Evolutionary conservation across 2,113 vertebrate species (phyloP).

Genomic region (Crotalus viridis): DNA sequence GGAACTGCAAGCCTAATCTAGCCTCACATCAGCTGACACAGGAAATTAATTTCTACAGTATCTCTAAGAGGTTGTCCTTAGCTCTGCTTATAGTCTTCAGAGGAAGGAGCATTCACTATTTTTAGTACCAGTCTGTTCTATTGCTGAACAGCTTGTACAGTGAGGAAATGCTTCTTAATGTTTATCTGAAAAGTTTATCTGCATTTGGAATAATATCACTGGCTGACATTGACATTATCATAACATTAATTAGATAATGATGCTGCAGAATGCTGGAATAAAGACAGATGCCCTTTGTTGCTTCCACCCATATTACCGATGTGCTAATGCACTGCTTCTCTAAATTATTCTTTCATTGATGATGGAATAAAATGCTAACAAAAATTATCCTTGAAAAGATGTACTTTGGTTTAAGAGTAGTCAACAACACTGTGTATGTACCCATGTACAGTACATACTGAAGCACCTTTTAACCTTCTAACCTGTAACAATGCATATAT

Average conservation of each 20-base stretch:
- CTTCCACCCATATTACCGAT: neutral
- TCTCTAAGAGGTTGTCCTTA: neutral
- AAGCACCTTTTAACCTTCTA: neutral
- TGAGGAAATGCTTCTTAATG: neutral
- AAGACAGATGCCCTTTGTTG: neutral
- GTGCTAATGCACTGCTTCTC: neutral
- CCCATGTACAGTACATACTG: neutral
- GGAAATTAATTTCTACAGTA: neutral
- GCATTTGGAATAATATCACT: neutral
- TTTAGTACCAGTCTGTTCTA: neutral
- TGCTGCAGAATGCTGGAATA: neutral
- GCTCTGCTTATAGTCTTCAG: neutral
- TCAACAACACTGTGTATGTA: neutral
- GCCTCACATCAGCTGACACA: neutral
- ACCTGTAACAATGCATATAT: neutral
- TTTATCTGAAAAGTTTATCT: neutral
- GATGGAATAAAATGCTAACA: neutral
- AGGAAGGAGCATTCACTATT: neutral
- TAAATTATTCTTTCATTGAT: neutral
- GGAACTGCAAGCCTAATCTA: neutral
- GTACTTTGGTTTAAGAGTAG: neutral
- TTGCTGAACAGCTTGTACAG: neutral
- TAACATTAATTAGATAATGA: neutral
- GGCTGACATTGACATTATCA: neutral
- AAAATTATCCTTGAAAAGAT: neutral